Evolutionary conservation across 1,140 invertebrate species (phyloP), one percentile per base, ranked within the genome.

Genomic region (Drosophila asahinai): DNA sequence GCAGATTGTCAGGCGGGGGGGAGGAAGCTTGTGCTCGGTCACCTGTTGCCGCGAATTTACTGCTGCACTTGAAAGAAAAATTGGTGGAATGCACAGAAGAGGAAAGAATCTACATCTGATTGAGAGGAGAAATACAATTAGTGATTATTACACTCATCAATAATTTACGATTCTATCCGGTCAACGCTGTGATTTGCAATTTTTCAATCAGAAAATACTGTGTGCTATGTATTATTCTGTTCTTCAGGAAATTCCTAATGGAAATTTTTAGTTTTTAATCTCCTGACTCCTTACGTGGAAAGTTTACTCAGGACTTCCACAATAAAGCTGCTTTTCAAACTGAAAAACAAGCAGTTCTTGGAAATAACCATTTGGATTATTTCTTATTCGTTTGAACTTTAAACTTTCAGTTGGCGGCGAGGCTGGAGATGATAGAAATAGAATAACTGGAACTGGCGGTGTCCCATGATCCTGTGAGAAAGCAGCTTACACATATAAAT

Each of bases 41-140:
- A 80, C 81, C 81, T 81, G 77, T 77, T 83, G 81, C 63, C 51
- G 38, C 33, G 6, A 73, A 74, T 52, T 43, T 6, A 40, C 14
- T 11, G 14, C n/a, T 48, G 25, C 58, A 19, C 55, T 9, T 8
- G 19, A 45, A 14, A 47, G 17, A 38, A 38, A 33, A 17, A 36
- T 54, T 7, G 11, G 8, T 9, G 8, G 9, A 33, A 9, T 9
- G 33, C 1, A 36, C 3, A 36, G 8, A 11, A 36, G 8, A 11
- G 22, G 6, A 42, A 42, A 8, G 40, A 25, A 25, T 25, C 22
- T 4, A 25, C 22, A 25, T 25, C 22, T 25, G 30, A 33, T 33
- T 33, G 33, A 11, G 33, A 36, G 8, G 33, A 36, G 33, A 36
- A 12, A 7, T 33, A 2, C 8, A 8, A 33, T 22, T 22, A 22